phyloP scores from a whole-genome alignment of 2,888 invertebrate species.

The Watsonalla cultraria region DNA sequence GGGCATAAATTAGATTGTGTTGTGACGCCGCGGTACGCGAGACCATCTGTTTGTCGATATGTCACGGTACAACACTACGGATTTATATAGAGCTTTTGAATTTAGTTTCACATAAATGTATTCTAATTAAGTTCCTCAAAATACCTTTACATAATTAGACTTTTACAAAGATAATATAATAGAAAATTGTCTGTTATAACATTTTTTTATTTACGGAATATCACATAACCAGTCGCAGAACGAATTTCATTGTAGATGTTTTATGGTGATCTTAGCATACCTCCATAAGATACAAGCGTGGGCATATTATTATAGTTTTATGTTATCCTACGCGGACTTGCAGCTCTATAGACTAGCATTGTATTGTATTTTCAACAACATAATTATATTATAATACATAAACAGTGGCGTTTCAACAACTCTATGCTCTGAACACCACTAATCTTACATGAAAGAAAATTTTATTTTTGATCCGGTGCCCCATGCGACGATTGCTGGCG shows the following conservation, averaged over 20 bases:
- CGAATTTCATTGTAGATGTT: too few relatives aligned
- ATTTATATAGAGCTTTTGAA: conserved; percentile 43
- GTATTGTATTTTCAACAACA: neutral
- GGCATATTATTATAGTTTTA: too few relatives aligned
- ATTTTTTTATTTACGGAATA: too few relatives aligned
- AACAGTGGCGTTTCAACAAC: conserved; percentile 25
- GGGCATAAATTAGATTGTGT: conserved; percentile 75
- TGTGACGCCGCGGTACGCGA: conserved; percentile 64
- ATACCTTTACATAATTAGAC: neutral
- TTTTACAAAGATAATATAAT: neutral
- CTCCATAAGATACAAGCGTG: too few relatives aligned
- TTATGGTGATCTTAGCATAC: too few relatives aligned
- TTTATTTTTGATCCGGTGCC: conserved; percentile 54
- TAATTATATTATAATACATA: conserved; percentile 6
- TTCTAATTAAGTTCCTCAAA: conserved; percentile 8
- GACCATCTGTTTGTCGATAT: conserved; percentile 77
- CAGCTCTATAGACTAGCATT: too few relatives aligned
- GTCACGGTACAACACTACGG: conserved; percentile 58
- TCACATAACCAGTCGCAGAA: too few relatives aligned
- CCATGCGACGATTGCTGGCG: conserved; percentile 60
- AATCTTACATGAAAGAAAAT: conserved; percentile 21
- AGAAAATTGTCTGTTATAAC: too few relatives aligned
- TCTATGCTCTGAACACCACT: conserved; percentile 25
- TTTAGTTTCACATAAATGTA: conserved; percentile 1
- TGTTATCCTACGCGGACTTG: too few relatives aligned